phyloP scores from a whole-genome alignment of 2,113 vertebrate genomes.

The Athene cunicularia region DNA sequence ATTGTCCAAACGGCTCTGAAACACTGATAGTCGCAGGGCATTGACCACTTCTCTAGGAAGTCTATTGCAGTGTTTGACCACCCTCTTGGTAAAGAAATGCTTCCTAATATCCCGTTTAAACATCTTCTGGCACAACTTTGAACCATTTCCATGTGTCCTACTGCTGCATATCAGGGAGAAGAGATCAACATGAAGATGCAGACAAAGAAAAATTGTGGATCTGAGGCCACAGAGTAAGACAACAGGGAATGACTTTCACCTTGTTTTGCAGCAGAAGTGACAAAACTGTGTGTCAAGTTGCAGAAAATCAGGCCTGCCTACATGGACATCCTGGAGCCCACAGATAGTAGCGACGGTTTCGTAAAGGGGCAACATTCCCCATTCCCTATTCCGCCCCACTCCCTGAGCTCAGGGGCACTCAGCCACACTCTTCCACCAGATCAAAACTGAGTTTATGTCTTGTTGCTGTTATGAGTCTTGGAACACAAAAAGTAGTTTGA shows the following conservation, averaged over 20 bases:
- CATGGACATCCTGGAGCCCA: fast-evolving
- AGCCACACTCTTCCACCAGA: background rate
- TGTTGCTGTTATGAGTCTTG: background rate
- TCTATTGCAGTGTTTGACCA: background rate
- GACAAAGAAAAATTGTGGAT: background rate
- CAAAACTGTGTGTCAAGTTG: background rate
- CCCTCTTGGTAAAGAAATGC: background rate
- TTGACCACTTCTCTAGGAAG: background rate
- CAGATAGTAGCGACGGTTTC: fast-evolving
- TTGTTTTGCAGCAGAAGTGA: background rate
- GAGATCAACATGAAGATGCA: background rate
- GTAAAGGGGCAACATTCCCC: background rate
- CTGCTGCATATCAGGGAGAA: background rate
- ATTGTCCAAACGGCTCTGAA: background rate
- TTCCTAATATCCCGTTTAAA: background rate
- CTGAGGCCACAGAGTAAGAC: background rate
- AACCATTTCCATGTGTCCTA: fast-evolving
- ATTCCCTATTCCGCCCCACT: background rate
- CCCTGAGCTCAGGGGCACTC: fast-evolving
- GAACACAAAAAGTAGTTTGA: background rate
- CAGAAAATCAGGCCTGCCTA: background rate
- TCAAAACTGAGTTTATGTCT: background rate
- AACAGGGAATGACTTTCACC: background rate
- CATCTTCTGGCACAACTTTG: background rate
- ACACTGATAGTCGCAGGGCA: background rate